These are phyloP conservation scores for Drosophila aff. DNA, from an alignment of 1,140 invertebrate species.

Conservation along the genomic window DNA sequence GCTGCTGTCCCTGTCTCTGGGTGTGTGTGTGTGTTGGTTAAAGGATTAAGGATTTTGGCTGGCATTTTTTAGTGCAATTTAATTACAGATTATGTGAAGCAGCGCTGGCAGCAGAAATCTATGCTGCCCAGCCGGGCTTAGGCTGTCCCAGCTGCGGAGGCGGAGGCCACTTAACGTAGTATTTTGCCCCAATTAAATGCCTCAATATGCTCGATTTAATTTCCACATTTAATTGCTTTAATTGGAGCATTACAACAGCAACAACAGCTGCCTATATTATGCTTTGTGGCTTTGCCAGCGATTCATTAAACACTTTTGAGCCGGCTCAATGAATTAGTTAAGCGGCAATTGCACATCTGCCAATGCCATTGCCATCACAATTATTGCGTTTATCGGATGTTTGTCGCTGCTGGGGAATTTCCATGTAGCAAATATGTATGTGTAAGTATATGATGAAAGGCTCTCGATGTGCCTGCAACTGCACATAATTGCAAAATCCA, in stretches of 20 bases:
- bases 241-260: conserved; percentile 40
- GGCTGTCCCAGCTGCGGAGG: conserved; percentile 27
- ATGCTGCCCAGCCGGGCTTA: not conserved
- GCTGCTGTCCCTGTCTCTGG: conserved; percentile 10
- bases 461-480: not conserved
- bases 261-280: conserved; percentile 1
- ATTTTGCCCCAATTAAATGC: conserved; percentile 51
- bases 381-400: conserved; percentile 31
- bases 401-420: conserved; percentile 9
- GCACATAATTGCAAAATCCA: conserved; percentile 22
- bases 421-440: not conserved
- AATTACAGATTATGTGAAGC: conserved; percentile 76
- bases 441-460: not conserved
- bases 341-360: conserved; percentile 22
- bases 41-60: conserved; percentile 69
- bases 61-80: conserved; percentile 75
- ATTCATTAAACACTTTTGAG: conserved; percentile 50
- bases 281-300: conserved; percentile 7
- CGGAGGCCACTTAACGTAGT: conserved; percentile 14
- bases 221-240: conserved; percentile 63
- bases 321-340: conserved; percentile 44
- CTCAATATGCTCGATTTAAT: conserved; percentile 61
- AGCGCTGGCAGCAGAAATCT: conserved; percentile 50
- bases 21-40: conserved; percentile 27
- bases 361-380: conserved; percentile 15